phyloP scores from a whole-genome alignment of 2,113 vertebrate genomes.

The Eulacestoma nigropectus region DNA sequence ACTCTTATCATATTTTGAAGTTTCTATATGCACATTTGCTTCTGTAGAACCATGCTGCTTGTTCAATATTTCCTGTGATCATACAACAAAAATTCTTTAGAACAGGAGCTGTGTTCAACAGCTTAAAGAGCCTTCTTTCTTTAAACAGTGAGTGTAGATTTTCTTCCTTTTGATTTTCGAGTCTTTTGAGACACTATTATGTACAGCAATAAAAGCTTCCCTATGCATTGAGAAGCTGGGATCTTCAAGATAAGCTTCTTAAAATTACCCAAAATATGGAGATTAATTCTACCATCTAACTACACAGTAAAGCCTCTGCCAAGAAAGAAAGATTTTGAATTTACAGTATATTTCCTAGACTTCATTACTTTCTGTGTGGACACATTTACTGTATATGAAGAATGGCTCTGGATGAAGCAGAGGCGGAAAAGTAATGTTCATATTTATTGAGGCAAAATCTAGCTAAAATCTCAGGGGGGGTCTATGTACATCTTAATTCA shows the following conservation, averaged over 20 bases:
- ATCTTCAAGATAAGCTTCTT: not conserved
- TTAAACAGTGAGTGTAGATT: not conserved
- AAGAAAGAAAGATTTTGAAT: not conserved
- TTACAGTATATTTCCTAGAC: not conserved
- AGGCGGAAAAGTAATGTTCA: not conserved
- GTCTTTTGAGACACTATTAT: not conserved
- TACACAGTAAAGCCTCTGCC: not conserved
- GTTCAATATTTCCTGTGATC: not conserved
- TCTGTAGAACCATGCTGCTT: not conserved
- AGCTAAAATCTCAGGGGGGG: not conserved
- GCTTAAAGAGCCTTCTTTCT: not conserved
- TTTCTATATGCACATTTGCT: not conserved
- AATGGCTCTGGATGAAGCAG: not conserved
- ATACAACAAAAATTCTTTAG: not conserved
- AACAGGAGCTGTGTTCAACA: not conserved
- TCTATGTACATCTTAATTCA: not conserved
- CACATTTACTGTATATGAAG: not conserved
- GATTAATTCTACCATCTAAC: not conserved
- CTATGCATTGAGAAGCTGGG: not conserved
- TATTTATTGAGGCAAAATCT: not conserved
- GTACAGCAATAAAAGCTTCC: not conserved
- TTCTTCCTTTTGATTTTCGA: not conserved
- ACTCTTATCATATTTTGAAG: rapidly evolving
- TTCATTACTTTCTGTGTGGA: not conserved
- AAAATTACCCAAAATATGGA: not conserved